Conservation (phyloP, 2,888 invertebrate species). For the Phyllotreta striolata region DNA sequence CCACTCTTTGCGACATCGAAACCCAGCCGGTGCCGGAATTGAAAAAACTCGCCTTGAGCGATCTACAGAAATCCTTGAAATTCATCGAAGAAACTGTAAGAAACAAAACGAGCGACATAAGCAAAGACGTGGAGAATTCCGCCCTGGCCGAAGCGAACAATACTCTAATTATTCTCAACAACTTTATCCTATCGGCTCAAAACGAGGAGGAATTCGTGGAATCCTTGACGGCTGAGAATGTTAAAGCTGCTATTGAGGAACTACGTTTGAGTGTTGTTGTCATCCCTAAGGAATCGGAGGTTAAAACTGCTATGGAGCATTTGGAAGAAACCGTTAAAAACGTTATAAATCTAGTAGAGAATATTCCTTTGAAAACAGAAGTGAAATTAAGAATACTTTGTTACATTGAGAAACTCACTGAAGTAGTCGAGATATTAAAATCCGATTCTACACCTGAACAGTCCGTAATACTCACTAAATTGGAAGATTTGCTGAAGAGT, state of each 20-base stretch:
- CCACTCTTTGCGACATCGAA: constrained; percentile 50
- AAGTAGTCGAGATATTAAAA: constrained; percentile 33
- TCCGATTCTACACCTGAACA: constrained; percentile 29
- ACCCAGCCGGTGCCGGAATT: constrained; percentile 49
- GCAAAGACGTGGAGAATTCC: constrained; percentile 49
- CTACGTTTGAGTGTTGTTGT: constrained; percentile 54
- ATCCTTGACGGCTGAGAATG: constrained; percentile 43
- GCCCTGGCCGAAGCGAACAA: constrained; percentile 52
- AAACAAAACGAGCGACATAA: constrained; percentile 9
- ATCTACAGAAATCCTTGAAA: constrained; percentile 54
- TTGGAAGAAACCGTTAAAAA: constrained; percentile 58
- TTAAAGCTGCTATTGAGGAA: constrained; percentile 56
- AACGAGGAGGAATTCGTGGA: constrained; percentile 33
- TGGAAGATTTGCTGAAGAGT: constrained; percentile 13
- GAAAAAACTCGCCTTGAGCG: constrained; percentile 49
- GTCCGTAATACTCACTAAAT: constrained; percentile 8
- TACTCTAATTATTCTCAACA: constrained; percentile 51
- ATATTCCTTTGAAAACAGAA: constrained; percentile 48
- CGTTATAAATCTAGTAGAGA: constrained; percentile 57
- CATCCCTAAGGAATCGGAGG: constrained; percentile 51
- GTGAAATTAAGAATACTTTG: constrained; percentile 41
- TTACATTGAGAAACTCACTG: constrained; percentile 34
- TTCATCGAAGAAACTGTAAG: constrained; percentile 48
- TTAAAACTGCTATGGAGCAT: constrained; percentile 55
- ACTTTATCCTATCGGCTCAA: constrained; percentile 43